These are phyloP conservation scores for Pseudopleuronectes americanus DNA, from an alignment of 2,797 vertebrate species.

Conservation along the genomic window DNA sequence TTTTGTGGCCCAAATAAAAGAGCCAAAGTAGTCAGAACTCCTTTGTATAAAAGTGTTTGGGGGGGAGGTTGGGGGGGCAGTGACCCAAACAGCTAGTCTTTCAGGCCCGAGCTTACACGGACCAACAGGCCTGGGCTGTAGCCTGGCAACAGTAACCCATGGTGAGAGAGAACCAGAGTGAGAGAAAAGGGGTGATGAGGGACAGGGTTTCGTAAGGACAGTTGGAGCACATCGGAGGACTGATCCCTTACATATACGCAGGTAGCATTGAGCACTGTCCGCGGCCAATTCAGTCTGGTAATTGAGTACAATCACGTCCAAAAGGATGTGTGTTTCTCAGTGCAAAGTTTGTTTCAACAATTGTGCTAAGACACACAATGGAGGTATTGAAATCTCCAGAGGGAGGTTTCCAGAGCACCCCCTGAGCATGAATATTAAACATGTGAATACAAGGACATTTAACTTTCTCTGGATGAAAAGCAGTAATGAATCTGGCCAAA, in stretches of 20 bases:
- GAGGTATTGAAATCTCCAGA: slow-evolving; percentile 61
- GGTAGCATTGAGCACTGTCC: slow-evolving; percentile 50
- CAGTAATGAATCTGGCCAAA: slow-evolving; percentile 25
- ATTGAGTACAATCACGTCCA: slow-evolving; percentile 51
- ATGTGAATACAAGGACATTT: slow-evolving; percentile 64
- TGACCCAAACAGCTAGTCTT: slow-evolving; percentile 89
- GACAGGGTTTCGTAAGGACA: slow-evolving; percentile 82
- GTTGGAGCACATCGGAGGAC: slow-evolving; percentile 74
- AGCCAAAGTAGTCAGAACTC: slow-evolving; percentile 88
- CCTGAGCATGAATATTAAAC: slow-evolving; percentile 70
- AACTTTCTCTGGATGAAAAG: slow-evolving; percentile 48
- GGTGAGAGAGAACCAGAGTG: slow-evolving; percentile 75
- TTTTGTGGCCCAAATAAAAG: slow-evolving; percentile 90
- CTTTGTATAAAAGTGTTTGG: slow-evolving; percentile 83
- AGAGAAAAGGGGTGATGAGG: slow-evolving; percentile 67
- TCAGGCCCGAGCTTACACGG: slow-evolving; percentile 83
- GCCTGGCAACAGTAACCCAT: slow-evolving; percentile 90
- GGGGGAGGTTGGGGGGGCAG: slow-evolving; percentile 73
- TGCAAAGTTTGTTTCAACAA: slow-evolving; percentile 69
- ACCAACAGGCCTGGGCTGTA: slow-evolving; percentile 86
- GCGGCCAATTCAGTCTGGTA: slow-evolving; percentile 40
- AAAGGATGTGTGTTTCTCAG: slow-evolving; percentile 49
- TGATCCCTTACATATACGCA: slow-evolving; percentile 61
- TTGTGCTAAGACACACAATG: slow-evolving; percentile 63
- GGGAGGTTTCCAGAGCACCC: slow-evolving; percentile 51